Conservation (phyloP, 2,888 invertebrate species). For the Morpho helenor region DNA sequence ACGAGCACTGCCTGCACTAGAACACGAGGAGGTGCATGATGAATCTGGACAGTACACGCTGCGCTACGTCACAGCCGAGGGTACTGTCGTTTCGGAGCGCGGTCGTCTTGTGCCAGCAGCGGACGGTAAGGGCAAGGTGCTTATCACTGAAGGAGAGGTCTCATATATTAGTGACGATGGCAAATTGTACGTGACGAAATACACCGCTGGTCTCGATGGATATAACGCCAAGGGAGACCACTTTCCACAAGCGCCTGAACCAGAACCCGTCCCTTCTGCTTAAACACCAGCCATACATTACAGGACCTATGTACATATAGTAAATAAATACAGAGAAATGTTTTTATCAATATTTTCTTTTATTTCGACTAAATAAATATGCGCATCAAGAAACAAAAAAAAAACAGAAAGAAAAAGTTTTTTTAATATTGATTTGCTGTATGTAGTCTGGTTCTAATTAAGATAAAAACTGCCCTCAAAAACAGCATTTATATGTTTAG, state of each 20-base stretch:
- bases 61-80: slow-evolving; percentile 49
- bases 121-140: slow-evolving; percentile 36
- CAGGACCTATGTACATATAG: background rate
- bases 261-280: slow-evolving; percentile 12
- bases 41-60: slow-evolving; percentile 44
- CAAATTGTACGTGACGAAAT: slow-evolving; percentile 50
- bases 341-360: background rate
- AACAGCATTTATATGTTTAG: too few species aligned
- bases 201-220: slow-evolving; percentile 49
- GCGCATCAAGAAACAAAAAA: too few species aligned
- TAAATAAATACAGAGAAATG: background rate
- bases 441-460: too few species aligned
- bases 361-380: too few species aligned
- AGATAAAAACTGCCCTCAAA: too few species aligned
- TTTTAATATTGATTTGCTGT: too few species aligned
- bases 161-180: slow-evolving; percentile 49
- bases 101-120: slow-evolving; percentile 40
- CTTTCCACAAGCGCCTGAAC: slow-evolving; percentile 34
- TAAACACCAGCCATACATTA: background rate
- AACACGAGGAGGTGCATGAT: slow-evolving; percentile 45
- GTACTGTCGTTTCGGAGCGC: slow-evolving; percentile 41
- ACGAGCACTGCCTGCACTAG: slow-evolving; percentile 32
- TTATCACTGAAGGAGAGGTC: slow-evolving; percentile 42
- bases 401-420: too few species aligned
- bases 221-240: slow-evolving; percentile 43